Percentiles rank a stretch among this genome's conserved stretches.
Conservation (phyloP, 2,113 vertebrate genomes). For the Zosterops borbonicus region DNA sequence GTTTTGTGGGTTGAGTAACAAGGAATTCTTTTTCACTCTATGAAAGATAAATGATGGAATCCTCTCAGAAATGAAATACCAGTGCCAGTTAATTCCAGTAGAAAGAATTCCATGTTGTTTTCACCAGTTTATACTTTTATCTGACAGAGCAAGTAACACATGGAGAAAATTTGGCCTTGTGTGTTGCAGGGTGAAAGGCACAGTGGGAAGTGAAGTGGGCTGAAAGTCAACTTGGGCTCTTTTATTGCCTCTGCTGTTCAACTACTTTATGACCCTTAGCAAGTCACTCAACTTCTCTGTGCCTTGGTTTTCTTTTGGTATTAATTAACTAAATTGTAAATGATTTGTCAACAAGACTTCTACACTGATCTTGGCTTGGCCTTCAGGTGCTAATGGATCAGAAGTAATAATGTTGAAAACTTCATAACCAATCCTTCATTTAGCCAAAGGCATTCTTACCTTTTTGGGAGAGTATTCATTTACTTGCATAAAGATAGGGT, state of each 20-base stretch:
- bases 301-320: constrained; percentile 33
- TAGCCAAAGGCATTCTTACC: background rate
- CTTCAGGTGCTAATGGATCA: background rate
- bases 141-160: background rate
- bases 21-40: background rate
- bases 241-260: constrained; percentile 14
- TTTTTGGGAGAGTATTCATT: background rate
- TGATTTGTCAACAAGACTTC: background rate
- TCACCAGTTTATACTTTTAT: background rate
- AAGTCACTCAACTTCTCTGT: background rate
- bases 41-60: background rate
- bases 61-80: background rate
- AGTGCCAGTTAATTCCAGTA: background rate
- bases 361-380: background rate
- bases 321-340: constrained; percentile 54
- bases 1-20: background rate
- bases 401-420: background rate
- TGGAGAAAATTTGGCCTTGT: background rate
- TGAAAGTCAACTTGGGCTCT: constrained; percentile 11
- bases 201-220: background rate
- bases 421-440: background rate
- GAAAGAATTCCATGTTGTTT: background rate
- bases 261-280: constrained; percentile 29
- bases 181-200: background rate
- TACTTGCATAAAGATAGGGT: background rate